These are phyloP conservation scores for Nothocercus nigrocapillus DNA, from an alignment of 2,113 vertebrate genomes.

Conservation along the genomic window DNA sequence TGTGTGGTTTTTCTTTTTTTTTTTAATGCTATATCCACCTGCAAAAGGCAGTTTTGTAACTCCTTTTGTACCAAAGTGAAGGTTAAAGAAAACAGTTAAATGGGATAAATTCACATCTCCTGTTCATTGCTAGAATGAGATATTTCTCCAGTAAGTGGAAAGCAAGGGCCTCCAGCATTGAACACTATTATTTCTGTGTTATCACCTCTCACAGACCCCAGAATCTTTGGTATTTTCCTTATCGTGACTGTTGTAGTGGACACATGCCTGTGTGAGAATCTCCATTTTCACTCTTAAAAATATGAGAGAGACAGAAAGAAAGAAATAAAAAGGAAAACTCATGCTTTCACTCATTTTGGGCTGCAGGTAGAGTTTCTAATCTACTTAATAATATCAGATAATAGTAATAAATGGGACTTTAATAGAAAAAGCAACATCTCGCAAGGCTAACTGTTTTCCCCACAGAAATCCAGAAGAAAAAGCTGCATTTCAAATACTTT, in stretches of 20 bases:
- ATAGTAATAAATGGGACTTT: background rate
- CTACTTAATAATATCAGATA: background rate
- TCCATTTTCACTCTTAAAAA: background rate
- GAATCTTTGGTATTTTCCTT: background rate
- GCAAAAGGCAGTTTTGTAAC: background rate
- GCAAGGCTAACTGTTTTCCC: background rate
- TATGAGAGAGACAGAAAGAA: too few relatives aligned
- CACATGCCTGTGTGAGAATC: background rate
- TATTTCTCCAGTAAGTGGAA: constrained; percentile 1
- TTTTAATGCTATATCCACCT: background rate
- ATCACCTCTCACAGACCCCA: background rate
- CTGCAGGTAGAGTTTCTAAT: background rate
- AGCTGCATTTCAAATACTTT: background rate
- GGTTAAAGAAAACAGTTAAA: background rate
- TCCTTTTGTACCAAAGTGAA: background rate
- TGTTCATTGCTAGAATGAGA: background rate
- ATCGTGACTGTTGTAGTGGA: background rate
- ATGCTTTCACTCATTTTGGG: background rate
- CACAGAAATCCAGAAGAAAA: background rate
- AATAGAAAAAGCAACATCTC: background rate
- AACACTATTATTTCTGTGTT: background rate
- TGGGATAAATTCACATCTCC: background rate
- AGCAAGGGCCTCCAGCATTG: background rate
- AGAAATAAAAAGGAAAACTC: background rate
- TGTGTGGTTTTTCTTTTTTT: background rate